A percentile compares a stretch with the other conserved stretches of the same genome.
Conservation (phyloP, 2,797 vertebrate species). For the Scolopax rusticola region DNA sequence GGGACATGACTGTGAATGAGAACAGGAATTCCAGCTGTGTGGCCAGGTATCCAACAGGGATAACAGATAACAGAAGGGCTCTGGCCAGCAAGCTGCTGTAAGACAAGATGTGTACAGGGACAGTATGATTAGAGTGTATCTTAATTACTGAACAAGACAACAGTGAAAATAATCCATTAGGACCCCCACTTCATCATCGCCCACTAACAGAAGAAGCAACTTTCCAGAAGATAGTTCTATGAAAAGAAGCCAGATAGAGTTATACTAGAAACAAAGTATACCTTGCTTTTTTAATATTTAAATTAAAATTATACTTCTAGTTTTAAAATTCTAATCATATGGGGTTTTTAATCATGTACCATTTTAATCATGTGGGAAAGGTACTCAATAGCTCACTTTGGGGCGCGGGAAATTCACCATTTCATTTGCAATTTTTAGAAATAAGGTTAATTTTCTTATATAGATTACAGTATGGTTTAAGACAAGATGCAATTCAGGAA, state of each 20-base stretch:
- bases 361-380: not conserved
- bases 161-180: not conserved
- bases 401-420: not conserved
- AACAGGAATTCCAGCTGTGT: not conserved
- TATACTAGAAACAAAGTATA: not conserved
- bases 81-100: not conserved
- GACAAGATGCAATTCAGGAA: not conserved
- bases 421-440: not conserved
- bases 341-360: not conserved
- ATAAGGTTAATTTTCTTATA: not conserved
- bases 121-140: not conserved
- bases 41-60: not conserved
- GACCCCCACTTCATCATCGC: not conserved
- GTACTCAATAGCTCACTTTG: not conserved
- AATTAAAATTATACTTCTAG: not conserved
- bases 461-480: not conserved
- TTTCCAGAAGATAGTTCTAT: not conserved
- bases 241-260: not conserved
- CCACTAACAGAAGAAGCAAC: not conserved
- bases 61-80: fast-evolving
- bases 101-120: not conserved
- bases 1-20: not conserved
- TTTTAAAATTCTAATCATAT: not conserved
- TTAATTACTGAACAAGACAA: not conserved
- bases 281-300: not conserved